Base-by-base conservation (phyloP, 2,113 vertebrate species). In the Spheniscus mendiculus region DNA sequence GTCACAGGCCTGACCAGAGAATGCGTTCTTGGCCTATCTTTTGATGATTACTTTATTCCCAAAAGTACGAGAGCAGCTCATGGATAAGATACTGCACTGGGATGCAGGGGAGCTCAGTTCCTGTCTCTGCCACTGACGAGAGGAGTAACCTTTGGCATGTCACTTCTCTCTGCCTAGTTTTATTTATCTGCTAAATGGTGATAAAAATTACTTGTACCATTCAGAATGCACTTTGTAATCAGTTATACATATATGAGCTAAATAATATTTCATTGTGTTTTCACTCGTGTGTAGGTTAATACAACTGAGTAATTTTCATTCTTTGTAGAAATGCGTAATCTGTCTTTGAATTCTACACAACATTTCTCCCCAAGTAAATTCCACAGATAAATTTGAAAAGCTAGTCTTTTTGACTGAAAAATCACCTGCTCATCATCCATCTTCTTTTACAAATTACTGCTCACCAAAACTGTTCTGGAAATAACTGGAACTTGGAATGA, bases 401-500 rank as follows among this genome's bases (percentile, higher is more conserved):
- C 9, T 56, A 30, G 6, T 4, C 4, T 34, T 79, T 85, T 52
- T 53, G 22, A 65, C 53, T 83, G 45, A 82, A 89, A 74, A 87
- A 45, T 53, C 78, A 82, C 42, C 66, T 89, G 73, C 34, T 94
- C 26, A 16, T 86, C 50, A 73, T 96, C 53, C 29, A 40, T 82
- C 50, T 89, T 94, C 71, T 96, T 30, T 97, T 88, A 84, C 53
- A 91, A 97, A 94, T 83, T 90, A 38, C 47, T 14, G 9, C 88
- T 97, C 89, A 93, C 86, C 87, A 87, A 76, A 91, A 70, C 70
- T 61, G 32, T 92, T 81, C 53, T 86, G 87, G 59, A 84, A 23
- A 9, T 86, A 89, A 92, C 86, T 95, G 83, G 49, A 93, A 62
- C 87, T 92, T 97, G 88, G 72, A 95, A 96, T 93, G 90, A 90